Evolutionary conservation across 2,797 vertebrate genomes (phyloP).

Genomic region (Enteromius treurensis): DNA sequence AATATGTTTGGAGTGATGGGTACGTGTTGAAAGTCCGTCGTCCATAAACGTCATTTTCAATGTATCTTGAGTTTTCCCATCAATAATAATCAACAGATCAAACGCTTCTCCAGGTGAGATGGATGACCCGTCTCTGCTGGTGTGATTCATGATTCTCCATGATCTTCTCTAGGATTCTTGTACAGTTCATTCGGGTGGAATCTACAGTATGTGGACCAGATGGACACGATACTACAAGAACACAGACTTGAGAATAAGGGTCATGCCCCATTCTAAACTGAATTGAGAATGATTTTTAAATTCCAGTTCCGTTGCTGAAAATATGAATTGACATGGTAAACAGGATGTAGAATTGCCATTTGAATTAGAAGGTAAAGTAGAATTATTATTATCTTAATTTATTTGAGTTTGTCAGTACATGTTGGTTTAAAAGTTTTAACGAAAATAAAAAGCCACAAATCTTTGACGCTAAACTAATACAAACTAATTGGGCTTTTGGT

Average conservation of each 20-base stretch:
- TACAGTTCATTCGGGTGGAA: background rate
- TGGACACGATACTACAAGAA: slow-evolving; percentile 1
- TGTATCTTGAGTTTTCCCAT: slow-evolving; percentile 2
- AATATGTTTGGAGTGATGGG: slow-evolving; percentile 9
- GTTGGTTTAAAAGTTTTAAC: background rate
- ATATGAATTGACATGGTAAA: background rate
- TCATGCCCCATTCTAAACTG: background rate
- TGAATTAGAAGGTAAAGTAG: background rate
- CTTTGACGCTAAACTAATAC: background rate
- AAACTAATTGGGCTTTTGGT: background rate
- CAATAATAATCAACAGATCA: slow-evolving; percentile 28
- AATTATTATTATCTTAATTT: background rate
- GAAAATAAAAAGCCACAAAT: background rate
- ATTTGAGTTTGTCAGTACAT: background rate
- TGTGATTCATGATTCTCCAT: slow-evolving; percentile 19
- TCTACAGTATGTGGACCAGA: slow-evolving; percentile 5
- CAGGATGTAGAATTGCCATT: background rate
- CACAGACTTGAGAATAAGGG: background rate
- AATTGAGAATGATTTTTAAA: background rate
- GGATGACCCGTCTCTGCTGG: slow-evolving; percentile 9
- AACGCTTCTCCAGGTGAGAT: slow-evolving; percentile 33
- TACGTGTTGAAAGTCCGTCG: background rate
- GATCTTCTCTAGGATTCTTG: slow-evolving; percentile 9
- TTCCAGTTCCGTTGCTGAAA: background rate
- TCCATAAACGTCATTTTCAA: slow-evolving; percentile 24